A percentile compares a stretch with the other conserved stretches of the same genome.
These are phyloP conservation scores for Sula dactylatra DNA, from an alignment of 2,113 vertebrate genomes.

Conservation along the genomic window DNA sequence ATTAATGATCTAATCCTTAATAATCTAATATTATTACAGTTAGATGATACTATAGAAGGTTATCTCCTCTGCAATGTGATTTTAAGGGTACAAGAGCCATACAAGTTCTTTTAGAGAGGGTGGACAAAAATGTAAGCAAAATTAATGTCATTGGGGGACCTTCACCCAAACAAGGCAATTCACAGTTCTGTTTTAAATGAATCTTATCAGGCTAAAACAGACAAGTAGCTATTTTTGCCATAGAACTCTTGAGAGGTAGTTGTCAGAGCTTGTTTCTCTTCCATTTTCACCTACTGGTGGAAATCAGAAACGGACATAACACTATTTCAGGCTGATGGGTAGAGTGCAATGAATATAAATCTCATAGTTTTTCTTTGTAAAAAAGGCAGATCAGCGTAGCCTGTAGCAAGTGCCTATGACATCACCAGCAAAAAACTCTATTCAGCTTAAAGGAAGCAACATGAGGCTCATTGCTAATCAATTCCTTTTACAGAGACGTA, in stretches of 20 bases:
- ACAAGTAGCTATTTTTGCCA: not conserved
- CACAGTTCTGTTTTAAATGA: not conserved
- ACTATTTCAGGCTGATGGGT: not conserved
- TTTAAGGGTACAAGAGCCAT: not conserved
- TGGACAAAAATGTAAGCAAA: not conserved
- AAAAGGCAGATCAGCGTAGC: not conserved
- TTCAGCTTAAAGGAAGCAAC: not conserved
- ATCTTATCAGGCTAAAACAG: not conserved
- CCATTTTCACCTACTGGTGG: not conserved
- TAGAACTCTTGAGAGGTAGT: not conserved
- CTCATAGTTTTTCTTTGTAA: not conserved
- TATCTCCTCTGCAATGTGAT: not conserved
- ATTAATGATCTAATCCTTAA: not conserved
- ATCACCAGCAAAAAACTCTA: not conserved
- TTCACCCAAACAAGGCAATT: not conserved
- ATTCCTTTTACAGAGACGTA: not conserved
- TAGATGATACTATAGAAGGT: not conserved
- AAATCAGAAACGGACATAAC: not conserved
- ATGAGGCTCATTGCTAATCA: not conserved
- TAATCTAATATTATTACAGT: not conserved
- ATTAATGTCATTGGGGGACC: not conserved
- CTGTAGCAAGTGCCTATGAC: not conserved
- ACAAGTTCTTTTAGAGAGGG: not conserved
- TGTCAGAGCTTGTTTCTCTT: not conserved
- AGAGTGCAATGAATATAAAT: not conserved